Base-by-base conservation (phyloP, 2,797 vertebrate species). In the Bradypodion pumilum region DNA sequence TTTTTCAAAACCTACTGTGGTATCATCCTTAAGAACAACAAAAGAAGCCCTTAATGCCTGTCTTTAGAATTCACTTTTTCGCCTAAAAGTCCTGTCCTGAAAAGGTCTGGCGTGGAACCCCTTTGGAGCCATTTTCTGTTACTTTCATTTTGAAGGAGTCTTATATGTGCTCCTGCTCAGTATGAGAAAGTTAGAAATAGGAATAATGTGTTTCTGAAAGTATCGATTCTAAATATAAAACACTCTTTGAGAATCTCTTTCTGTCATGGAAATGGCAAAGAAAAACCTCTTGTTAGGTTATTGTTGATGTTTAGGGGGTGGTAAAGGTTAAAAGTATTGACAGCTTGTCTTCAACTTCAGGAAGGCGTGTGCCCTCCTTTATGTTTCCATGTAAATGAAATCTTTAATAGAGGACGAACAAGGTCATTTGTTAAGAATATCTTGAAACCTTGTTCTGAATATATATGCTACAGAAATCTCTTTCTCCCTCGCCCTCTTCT, bases 401-500 rank as follows among this genome's bases (percentile, higher is more conserved):
- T 88, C 84, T 90, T 88, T 78, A 72, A 78, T 92, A 74, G 81
- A 90, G 87, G 25, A 86, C 70, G 79, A 85, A 62, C 85, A 93
- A 94, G 86, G 78, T 89, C 83, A 81, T 89, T 92, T 90, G 82
- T 42, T 35, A 63, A 15, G 83, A 80, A 90, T 69, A 66, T 91
- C 85, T 87, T 2, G 1, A 44, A 78, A 91, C 89, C 87, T 13
- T 86, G 90, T 84, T 85, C 82, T 91, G 84, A 90, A 86, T 92
- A 80, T 88, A 74, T 91, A 77, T 90, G 90, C 32, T 42, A 84
- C 89, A 65, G 82, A 87, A 89, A 94, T 90, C 49, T 86, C 85
- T 81, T 82, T 56, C 19, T 0, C 29, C 15, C 60, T 65, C 1
- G 0, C 52, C 32, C 1, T 27, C 21, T 7, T 21, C 23, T 69